Evolutionary conservation across 2,888 invertebrate genomes (phyloP), one percentile per base, ranked within the genome.

Genomic region (Drosophila phalerata): DNA sequence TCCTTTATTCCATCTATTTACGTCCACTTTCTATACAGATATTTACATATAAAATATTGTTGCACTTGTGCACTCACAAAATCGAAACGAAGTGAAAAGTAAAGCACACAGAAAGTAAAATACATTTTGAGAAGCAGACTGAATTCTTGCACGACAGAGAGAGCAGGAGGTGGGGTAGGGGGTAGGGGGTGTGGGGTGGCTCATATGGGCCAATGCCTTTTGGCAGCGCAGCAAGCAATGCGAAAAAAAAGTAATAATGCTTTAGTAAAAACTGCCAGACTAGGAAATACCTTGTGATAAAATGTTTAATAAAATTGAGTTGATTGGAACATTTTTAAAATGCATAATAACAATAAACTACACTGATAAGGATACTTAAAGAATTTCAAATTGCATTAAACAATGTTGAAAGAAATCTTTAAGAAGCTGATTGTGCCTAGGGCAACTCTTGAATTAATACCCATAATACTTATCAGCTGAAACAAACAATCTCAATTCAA

Each of bases 121-220:
- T 48, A 52, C 45, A 66, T 63, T 57, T 62, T 48, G 19, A 67
- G 64, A 63, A 67, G 60, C 63, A 65, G 43, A 65, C 47, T 58
- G 37, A 48, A 65, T 52, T 34, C 19, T 53, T 70, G 49, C 32
- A 13, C 37, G 22, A 0, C 5, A 6, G 19, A 4, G 22, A 9
- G 15, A 4, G 22, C 17, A 17, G 19, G 2, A 0, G 25, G 42
- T 11, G 25, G 15, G 9, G 0, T 1, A 6, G 34, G 56, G 32
- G 13, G 17, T 15, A 42, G 17, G 3, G 1, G n/a, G 13, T 1
- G 32, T 2, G 48, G 45, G 13, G 37, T 32, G 52, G 19, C 3
- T 30, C 52, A 30, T 22, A 60, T 42, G 88, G 88, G 87, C 80
- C 89, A 87, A 89, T 90, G 90, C 57, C 85, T 88, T 79, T 83